Percentiles rank a stretch among this genome's conserved stretches.
phyloP scores from a whole-genome alignment of 2,888 invertebrate species.

The Stenoptilia bipunctidactyla region DNA sequence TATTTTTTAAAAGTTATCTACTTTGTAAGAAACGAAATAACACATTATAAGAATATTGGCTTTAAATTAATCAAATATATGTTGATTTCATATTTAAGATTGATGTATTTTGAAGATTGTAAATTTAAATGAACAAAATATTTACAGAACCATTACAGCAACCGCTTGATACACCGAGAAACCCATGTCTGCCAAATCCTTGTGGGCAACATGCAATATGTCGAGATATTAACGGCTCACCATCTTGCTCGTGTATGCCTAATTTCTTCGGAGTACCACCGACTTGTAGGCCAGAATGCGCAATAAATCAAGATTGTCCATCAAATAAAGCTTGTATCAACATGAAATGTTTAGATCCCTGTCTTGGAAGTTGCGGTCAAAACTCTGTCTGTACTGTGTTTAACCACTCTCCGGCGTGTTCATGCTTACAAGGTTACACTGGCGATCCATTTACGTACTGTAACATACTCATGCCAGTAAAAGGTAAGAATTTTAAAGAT shows the following conservation, averaged over 20 bases:
- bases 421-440: constrained; percentile 77
- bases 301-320: constrained; percentile 79
- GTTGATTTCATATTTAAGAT: too few relatives aligned
- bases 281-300: constrained; percentile 80
- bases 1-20: too few relatives aligned
- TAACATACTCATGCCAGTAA: constrained; percentile 49
- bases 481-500: constrained; percentile 27
- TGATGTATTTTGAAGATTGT: too few relatives aligned
- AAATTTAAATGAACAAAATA: too few relatives aligned
- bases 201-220: constrained; percentile 78
- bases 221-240: constrained; percentile 68
- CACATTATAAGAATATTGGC: too few relatives aligned
- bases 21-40: too few relatives aligned
- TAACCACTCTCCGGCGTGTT: constrained; percentile 78
- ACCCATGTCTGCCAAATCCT: constrained; percentile 79
- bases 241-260: constrained; percentile 76
- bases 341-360: constrained; percentile 80
- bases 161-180: constrained; percentile 42
- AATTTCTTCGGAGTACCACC: constrained; percentile 79
- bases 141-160: constrained; percentile 28
- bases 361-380: constrained; percentile 78
- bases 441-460: constrained; percentile 85
- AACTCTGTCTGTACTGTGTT: constrained; percentile 75
- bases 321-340: constrained; percentile 80
- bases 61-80: too few relatives aligned